Evolutionary conservation across 2,113 vertebrate species (phyloP), one percentile per base, ranked within the genome.

Genomic region (Crocuta crocuta): DNA sequence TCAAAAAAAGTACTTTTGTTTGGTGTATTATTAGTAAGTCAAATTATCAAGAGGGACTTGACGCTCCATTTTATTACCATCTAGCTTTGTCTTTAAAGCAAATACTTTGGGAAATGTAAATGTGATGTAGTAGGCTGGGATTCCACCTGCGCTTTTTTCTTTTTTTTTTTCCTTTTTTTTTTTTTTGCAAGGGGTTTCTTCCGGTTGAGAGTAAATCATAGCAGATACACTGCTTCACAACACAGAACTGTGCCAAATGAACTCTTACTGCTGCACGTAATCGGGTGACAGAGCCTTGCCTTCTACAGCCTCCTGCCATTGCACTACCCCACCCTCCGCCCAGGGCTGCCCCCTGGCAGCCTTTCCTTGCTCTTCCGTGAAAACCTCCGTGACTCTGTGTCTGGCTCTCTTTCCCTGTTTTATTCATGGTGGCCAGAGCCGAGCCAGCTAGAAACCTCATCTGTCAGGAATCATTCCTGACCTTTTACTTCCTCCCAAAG

Each of bases 61-160:
- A 70, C 9, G 2, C 8, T 23, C 58, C 58, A 31, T 92, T 94
- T 50, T 26, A 13, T 80, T 93, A 33, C 28, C 19, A 63, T 81
- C 24, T 70, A 68, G 39, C 24, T 95, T 45, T 93, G 55, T 89
- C 84, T 90, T 15, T 95, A 31, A 89, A 97, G 55, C 24, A 85
- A 71, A 15, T 63, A 45, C 43, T 70, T 86, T 82, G 43, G 53
- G 19, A 91, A 94, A 71, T 71, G 2, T 9, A 90, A 39, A 66
- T 61, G 33, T 33, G 16, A 23, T 50, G 15, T 31, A 23, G 9
- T 89, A 66, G 48, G 23, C 79, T 91, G 80, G 48, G 43, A n/a
- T 89, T 66, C 28, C 4, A 21, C n/a, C 87, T 85, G n/a, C n/a
- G 91, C 83, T 86, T 83, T 65, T 63, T 86, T 39, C 80, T 86